Evolutionary conservation across 2,888 invertebrate species (phyloP), one percentile per base, ranked within the genome.

Genomic region (Pammene aurita): DNA sequence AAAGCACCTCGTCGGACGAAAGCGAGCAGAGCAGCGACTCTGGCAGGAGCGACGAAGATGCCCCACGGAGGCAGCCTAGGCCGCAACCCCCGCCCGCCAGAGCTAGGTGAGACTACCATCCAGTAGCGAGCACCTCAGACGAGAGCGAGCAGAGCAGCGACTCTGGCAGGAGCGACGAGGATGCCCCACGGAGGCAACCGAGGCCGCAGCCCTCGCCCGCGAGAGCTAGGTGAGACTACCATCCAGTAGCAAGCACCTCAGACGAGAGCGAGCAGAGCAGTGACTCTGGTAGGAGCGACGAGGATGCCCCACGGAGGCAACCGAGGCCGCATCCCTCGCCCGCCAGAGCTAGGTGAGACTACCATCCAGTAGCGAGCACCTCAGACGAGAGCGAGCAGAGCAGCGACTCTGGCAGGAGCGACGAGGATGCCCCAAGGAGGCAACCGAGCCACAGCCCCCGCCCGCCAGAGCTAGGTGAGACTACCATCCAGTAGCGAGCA

Each of bases 11-110:
- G 2, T 82, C 84, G 0, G 84, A 83, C 16, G 86, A 84, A 18
- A 89, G 89, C 76, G 89, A 89, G 73, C 87, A 85, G 78, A 88
- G 89, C 77, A 81, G 83, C 0, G 86, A 80, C 66, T 88, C 88
- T 74, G 88, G 81, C 4, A 81, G 84, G 62, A 88, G 89, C 70
- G 89, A 89, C 71, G 88, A 91, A 76, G 89, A 90, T 75, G 79
- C 50, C 76, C 84, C 60, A 76, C 83, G 41, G 71, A 82, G 11
- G 76, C 81, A 6, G 70, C 66, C 55, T 48, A 71, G 71, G 71
- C 72, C 70, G 34, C 71, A 46, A 38, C 71, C 75, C 9, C 74
- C 77, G 18, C 72, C 74, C 0, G 42, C 69, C 7, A 71, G 76
- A 41, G 70, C 67, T 48, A 72, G 73, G 78, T 78, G 44, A 71